Evolutionary conservation across 2,797 vertebrate species (phyloP).

Genomic region (Lepilemur septentrionalis): DNA sequence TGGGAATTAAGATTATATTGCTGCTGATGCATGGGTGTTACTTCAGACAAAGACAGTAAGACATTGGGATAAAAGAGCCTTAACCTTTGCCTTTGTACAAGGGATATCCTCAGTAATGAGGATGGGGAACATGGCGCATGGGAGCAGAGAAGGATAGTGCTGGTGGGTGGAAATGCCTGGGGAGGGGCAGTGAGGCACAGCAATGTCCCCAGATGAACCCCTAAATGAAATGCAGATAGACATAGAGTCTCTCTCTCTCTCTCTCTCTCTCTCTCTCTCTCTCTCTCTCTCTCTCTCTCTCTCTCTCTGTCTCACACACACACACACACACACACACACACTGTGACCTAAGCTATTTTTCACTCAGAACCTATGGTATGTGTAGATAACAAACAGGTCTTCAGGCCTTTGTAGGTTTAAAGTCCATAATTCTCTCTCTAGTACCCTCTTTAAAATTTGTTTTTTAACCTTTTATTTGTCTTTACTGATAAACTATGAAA

Average conservation of each 20-base stretch:
- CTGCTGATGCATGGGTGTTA: not conserved
- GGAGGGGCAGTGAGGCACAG: not conserved
- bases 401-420: not conserved
- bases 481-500: not conserved
- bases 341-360: not conserved
- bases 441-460: not conserved
- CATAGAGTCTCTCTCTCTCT: not conserved
- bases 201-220: not conserved
- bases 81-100: not conserved
- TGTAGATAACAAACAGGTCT: not conserved
- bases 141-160: not conserved
- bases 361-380: not conserved
- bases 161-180: not conserved
- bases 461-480: not conserved
- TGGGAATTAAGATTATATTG: not conserved
- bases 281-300: too few relatives aligned
- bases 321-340: too few relatives aligned
- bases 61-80: not conserved
- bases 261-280: not conserved
- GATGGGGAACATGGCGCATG: rapidly evolving
- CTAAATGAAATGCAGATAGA: not conserved
- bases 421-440: not conserved
- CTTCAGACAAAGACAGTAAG: not conserved
- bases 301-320: too few relatives aligned
- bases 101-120: not conserved